Base-by-base conservation (phyloP, 2,113 vertebrate genomes). In the Paedocypris sp. region DNA sequence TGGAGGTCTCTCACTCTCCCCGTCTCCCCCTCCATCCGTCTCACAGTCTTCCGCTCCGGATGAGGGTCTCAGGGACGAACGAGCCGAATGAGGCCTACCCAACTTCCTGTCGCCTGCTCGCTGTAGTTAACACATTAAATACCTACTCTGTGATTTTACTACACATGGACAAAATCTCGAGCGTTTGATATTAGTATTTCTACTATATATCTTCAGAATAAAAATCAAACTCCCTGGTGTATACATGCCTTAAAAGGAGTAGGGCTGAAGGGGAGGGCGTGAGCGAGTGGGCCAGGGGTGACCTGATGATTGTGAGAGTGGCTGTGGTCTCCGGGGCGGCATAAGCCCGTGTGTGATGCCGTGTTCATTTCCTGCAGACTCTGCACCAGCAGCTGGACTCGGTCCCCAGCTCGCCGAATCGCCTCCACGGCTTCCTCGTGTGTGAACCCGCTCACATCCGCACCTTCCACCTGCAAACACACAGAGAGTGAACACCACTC, bases 381-480 rank as follows among this genome's bases (percentile, higher is more conserved):
- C 79, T 95, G 92, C 60, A 98, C 90, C 83, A 93, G 77, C 79
- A 99, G 90, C 60, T 86, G 79, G 72, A 99, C 89, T 32, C 87
- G 84, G 76, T 91, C 87, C 79, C 91, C 90, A 70, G 92, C 91
- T 76, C 77, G 90, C 77, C 94, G 91, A 81, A 99, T 97, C 69
- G 88, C 90, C 82, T 99, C 94, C 74, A 93, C 93, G 56, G 90
- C 92, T 87, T 94, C 87, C 68, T 98, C 92, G 0, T 99, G 94
- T 78, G 93, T 97, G 71, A 89, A 91, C 72, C 92, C 89, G 81
- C 89, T 88, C 70, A 99, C 85, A 77, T 98, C 90, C 80, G 88
- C 85, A 58, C 87, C 91, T 73, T 90, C 87, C 78, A 99, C 95
- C 95, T 99, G 85, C 29, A 5, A 15, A 51, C 15, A 57, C 42